Percentiles rank a stretch among this genome's conserved stretches.
Conservation (phyloP, 2,113 vertebrate species). For the Sinocyclocheilus rhinocerous region DNA sequence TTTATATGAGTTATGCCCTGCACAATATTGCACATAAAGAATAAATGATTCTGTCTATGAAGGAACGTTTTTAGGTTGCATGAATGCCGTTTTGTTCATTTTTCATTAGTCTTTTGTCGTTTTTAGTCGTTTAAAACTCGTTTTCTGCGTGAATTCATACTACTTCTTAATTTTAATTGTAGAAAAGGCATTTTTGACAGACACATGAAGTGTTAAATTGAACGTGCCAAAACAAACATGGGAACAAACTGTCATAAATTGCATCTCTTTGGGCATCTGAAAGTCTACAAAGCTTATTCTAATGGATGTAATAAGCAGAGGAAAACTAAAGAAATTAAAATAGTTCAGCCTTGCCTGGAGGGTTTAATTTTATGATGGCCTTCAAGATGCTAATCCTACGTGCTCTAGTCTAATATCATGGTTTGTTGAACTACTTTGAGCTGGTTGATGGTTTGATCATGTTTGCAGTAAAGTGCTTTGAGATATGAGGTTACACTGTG, state of each 20-base stretch:
- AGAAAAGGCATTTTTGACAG: neutral
- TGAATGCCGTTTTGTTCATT: neutral
- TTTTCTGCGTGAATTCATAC: neutral
- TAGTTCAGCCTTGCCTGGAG: neutral
- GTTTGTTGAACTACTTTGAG: slow-evolving; percentile 21
- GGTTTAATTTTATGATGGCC: neutral
- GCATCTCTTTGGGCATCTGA: neutral
- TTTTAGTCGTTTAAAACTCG: neutral
- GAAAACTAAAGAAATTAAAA: slow-evolving; percentile 3
- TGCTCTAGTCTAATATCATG: neutral
- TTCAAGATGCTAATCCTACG: neutral
- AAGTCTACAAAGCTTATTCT: neutral
- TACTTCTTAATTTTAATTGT: neutral
- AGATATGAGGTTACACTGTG: neutral
- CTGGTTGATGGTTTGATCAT: neutral
- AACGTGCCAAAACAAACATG: neutral
- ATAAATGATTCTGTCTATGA: neutral
- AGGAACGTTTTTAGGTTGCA: neutral
- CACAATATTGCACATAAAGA: neutral
- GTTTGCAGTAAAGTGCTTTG: neutral
- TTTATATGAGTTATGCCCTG: neutral
- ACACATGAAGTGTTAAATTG: neutral
- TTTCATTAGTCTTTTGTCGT: neutral
- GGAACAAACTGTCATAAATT: neutral
- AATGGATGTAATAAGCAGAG: neutral